Evolutionary conservation across 2,797 vertebrate genomes (phyloP).

Genomic region (Trachurus trachurus): DNA sequence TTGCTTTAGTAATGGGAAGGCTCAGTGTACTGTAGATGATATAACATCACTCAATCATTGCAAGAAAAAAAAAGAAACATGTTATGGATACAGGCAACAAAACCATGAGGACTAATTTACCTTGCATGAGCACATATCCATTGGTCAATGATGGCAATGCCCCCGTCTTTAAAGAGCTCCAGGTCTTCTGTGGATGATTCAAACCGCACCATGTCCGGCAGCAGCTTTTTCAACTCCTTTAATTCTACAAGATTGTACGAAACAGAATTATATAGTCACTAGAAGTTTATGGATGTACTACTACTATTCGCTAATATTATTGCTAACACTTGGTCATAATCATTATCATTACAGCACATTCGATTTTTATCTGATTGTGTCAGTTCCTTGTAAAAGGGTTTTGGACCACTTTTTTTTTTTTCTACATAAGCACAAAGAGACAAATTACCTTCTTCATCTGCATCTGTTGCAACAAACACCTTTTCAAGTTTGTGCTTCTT

Average conservation of each 20-base stretch:
- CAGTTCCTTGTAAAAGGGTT: not conserved
- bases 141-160: conserved; percentile 97
- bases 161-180: conserved; percentile 94
- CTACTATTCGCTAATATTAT: not conserved
- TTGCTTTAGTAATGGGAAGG: too few species aligned
- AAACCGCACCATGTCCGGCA: conserved; percentile 93
- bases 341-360: not conserved
- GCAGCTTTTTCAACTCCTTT: conserved; percentile 85
- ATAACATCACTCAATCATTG: too few species aligned
- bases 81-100: not conserved
- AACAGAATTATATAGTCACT: not conserved
- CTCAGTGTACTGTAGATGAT: too few species aligned
- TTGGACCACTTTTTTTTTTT: not conserved
- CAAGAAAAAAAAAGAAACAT: not conserved
- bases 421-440: not conserved
- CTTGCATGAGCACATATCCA: conserved; percentile 98
- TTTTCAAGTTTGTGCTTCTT: conserved; percentile 87
- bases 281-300: not conserved
- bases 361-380: not conserved
- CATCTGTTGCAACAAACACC: conserved; percentile 96
- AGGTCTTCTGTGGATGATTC: conserved; percentile 91
- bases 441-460: conserved; percentile 88
- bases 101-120: conserved; percentile 72
- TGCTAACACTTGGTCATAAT: not conserved
- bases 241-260: conserved; percentile 81